A percentile compares a stretch with the other conserved stretches of the same genome.
Conservation (phyloP, 64 coral and sea anemone species). For the Pachyseris speciosa region DNA sequence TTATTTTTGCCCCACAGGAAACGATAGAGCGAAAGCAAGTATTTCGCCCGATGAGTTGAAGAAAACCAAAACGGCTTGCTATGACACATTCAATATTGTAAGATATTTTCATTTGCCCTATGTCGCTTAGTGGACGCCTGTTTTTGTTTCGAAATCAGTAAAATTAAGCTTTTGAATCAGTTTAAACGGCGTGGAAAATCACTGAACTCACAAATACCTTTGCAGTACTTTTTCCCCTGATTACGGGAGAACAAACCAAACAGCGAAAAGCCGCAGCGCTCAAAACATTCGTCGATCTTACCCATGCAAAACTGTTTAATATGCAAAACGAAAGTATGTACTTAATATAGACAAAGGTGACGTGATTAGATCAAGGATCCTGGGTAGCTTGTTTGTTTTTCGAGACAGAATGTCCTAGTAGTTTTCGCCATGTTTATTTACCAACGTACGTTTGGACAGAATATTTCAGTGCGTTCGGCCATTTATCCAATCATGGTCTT, state of each 20-base stretch:
- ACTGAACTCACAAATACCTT: neutral
- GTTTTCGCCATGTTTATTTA: conserved; percentile 62
- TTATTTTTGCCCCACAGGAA: too few species aligned
- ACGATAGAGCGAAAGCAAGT: neutral
- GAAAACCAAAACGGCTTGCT: neutral
- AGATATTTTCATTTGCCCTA: neutral
- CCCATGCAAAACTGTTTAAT: conserved; percentile 1
- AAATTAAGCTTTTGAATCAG: neutral
- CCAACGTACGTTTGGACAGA: neutral
- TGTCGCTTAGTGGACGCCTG: neutral
- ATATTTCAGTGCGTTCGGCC: neutral
- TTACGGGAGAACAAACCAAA: neutral
- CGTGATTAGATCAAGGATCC: conserved; percentile 63
- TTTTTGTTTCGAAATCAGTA: conserved; percentile 1
- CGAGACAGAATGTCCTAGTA: conserved; percentile 71
- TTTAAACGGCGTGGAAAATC: neutral
- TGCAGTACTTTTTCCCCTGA: neutral
- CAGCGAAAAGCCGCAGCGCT: neutral
- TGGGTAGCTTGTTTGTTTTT: conserved; percentile 58
- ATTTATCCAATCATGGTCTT: conserved; percentile 3
- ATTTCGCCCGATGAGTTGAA: neutral
- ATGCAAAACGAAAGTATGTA: conserved; percentile 41
- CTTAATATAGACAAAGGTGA: conserved; percentile 69
- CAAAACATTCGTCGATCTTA: neutral
- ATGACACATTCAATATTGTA: neutral